Evolutionary conservation across 2,888 invertebrate genomes (phyloP).

Genomic region (Dendrolimus houi): DNA sequence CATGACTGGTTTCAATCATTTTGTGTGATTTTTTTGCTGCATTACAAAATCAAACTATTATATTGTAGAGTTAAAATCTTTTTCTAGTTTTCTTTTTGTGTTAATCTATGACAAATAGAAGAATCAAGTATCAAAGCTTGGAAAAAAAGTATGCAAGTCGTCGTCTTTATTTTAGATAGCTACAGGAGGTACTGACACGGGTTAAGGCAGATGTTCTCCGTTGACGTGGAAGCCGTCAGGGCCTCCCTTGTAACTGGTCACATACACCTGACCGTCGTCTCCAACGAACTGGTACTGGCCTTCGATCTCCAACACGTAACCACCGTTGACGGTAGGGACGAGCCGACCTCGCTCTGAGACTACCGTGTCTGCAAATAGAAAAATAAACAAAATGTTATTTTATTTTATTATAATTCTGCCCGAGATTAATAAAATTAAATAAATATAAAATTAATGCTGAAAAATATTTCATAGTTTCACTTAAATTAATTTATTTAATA

Average conservation of each 20-base stretch:
- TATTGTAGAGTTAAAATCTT: too few species aligned
- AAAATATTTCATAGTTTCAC: too few species aligned
- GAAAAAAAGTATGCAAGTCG: not conserved
- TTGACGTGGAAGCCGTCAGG: conserved; percentile 39
- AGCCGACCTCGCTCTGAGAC: conserved; percentile 40
- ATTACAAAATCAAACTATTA: too few species aligned
- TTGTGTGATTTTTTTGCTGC: too few species aligned
- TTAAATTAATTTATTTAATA: too few species aligned
- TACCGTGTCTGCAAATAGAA: conserved; percentile 29
- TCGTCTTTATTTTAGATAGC: conserved; percentile 7
- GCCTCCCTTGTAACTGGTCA: conserved; percentile 35
- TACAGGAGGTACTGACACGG: conserved; percentile 19
- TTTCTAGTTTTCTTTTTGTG: too few species aligned
- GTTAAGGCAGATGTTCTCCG: conserved; percentile 29
- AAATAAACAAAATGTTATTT: conserved; percentile 1
- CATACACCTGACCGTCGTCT: conserved; percentile 37
- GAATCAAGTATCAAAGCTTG: too few species aligned
- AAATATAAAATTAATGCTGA: too few species aligned
- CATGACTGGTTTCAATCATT: too few species aligned
- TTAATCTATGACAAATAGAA: too few species aligned
- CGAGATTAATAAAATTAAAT: too few species aligned
- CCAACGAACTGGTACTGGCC: conserved; percentile 41
- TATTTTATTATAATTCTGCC: too few species aligned
- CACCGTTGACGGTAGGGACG: conserved; percentile 28
- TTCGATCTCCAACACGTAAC: conserved; percentile 35